Evolutionary conservation across 2,113 vertebrate species (phyloP), one percentile per base, ranked within the genome.

Genomic region (Bostrychus sinensis): DNA sequence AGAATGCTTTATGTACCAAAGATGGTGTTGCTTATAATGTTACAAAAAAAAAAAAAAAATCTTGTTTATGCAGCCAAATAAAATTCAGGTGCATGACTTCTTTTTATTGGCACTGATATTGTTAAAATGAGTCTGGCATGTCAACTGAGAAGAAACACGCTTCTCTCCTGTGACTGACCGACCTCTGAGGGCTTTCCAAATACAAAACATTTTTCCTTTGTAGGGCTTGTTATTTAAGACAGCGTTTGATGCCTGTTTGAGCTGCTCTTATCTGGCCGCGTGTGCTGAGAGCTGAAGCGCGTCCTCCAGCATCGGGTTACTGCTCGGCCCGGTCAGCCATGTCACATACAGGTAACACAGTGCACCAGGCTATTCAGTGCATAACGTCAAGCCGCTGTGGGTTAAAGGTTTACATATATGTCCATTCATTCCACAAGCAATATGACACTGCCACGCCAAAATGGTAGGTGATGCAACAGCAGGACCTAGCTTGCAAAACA

Each of bases 201-300:
- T 4, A 16, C 48, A 62, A 68, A 61, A 55, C 16, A 13, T 68
- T 78, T 75, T 26, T 12, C 20, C 25, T 36, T 25, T 30, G 25
- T 37, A 61, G 41, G 4, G 85, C 86, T 74, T 89, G 85, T 88
- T 81, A 90, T 88, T 84, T 75, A 83, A 90, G 73, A 59, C 56
- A 14, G 12, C 59, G 32, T 72, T 56, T 67, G 72, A 84, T 66
- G 83, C 77, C 77, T 71, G 30, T 32, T 32, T 32, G 68, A 81
- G 25, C 77, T 60, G 53, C 41, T 72, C 68, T 67, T 75, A 64
- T 54, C 66, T 66, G 56, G 46, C 65, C 53, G 32, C 58, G 64
- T 66, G 22, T 81, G 80, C 80, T 53, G 69, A 72, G 61, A 77
- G 65, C 36, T 32, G 51, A 83, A 32, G 26, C 12, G 65, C 42